Base-by-base conservation (phyloP, 2,797 vertebrate genomes). In the Rhabdomys pumilio region DNA sequence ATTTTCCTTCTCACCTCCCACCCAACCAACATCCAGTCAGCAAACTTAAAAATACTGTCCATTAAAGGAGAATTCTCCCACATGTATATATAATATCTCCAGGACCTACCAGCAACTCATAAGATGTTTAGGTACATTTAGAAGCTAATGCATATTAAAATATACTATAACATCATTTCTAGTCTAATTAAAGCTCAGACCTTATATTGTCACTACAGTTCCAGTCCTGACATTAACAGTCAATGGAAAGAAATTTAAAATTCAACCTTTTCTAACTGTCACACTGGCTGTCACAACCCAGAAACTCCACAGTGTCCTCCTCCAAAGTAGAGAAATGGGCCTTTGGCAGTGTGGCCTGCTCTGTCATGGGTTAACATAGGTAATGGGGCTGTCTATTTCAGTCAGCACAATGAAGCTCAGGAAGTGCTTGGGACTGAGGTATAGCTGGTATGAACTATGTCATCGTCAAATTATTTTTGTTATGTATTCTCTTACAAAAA, bases 11-110 rank as follows among this genome's bases (percentile, higher is more conserved):
- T 81, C 44, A 89, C 50, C 55, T 96, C 88, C 87, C 90, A 94
- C 53, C 90, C 69, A 86, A 55, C 75, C 72, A 91, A 80, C 34
- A 72, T 31, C 41, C 41, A 90, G 81, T 69, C 12, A 81, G 73
- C 77, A 91, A 90, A 89, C 72, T 97, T 90, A 92, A 93, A 95
- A 97, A 92, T 44, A 93, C 17, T 55, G 34, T 69, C 87, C 67
- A 92, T 63, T 82, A 29, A 57, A 75, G 94, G 76, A 57, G n/a
- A 63, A 59, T n/a, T 82, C 95, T 93, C 81, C 85, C 87, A 17
- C 13, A 24, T 89, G 44, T 31, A 59, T 65, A 65, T 79, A 90
- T 95, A 91, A 72, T 0, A 11, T 73, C 59, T 72, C 65, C 44
- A 75, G 90, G 38, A 57, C 1, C 65, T 77, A 80, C n/a, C 29